Evolutionary conservation across 2,113 vertebrate genomes (phyloP).

Genomic region (Prinia subflava): DNA sequence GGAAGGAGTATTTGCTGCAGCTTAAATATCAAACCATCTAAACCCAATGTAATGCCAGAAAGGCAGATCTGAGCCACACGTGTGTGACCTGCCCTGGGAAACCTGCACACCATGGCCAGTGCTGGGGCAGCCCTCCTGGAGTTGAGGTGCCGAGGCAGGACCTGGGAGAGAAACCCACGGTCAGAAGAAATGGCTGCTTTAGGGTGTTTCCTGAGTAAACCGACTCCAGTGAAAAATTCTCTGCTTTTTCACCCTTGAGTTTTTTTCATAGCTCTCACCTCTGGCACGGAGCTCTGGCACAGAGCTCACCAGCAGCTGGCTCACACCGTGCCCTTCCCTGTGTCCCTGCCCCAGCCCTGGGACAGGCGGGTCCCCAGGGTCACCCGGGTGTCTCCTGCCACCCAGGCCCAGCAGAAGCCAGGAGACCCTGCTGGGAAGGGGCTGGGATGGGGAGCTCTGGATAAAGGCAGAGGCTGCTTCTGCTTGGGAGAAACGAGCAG

Average conservation of each 20-base stretch:
- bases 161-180: not conserved
- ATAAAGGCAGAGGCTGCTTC: not conserved
- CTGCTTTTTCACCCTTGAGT: not conserved
- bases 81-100: not conserved
- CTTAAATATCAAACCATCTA: not conserved
- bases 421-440: not conserved
- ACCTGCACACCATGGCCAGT: fast-evolving
- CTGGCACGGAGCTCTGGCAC: fast-evolving
- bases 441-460: not conserved
- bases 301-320: not conserved
- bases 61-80: not conserved
- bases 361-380: not conserved
- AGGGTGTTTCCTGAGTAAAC: not conserved
- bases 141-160: not conserved
- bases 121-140: not conserved
- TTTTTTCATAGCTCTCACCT: not conserved
- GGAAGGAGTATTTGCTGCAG: not conserved
- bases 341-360: not conserved
- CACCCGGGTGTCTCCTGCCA: not conserved
- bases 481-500: not conserved
- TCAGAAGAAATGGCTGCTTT: not conserved
- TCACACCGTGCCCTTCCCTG: fast-evolving
- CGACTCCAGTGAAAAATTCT: not conserved
- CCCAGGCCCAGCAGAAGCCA: not conserved
- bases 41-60: not conserved